A percentile compares a stretch with the other conserved stretches of the same genome.
phyloP scores from a whole-genome alignment of 2,797 vertebrate species.

The Trichosurus vulpecula region DNA sequence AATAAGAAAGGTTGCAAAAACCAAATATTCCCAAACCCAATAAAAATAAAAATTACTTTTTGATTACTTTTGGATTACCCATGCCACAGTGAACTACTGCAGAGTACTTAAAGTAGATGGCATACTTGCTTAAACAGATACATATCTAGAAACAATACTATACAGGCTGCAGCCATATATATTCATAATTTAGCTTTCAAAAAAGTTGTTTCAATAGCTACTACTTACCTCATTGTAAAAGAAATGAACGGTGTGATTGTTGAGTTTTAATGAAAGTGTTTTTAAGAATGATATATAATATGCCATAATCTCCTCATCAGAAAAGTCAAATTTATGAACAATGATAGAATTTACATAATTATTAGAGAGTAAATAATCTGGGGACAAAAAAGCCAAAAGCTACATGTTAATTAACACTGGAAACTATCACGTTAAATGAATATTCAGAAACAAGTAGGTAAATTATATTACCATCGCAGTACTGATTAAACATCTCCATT shows the following conservation, averaged over 20 bases:
- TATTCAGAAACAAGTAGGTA: not conserved
- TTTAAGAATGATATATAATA: constrained; percentile 99
- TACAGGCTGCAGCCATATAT: not conserved
- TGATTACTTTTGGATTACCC: not conserved
- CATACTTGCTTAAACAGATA: not conserved
- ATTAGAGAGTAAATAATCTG: constrained; percentile 98
- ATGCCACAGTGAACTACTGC: not conserved
- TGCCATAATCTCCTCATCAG: constrained; percentile 99
- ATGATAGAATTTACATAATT: constrained; percentile 99
- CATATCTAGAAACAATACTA: not conserved
- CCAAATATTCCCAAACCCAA: not conserved
- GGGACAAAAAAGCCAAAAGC: constrained; percentile 37
- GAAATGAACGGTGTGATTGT: constrained; percentile 99
- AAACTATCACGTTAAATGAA: not conserved
- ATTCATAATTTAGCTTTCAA: not conserved
- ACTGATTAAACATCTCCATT: not conserved
- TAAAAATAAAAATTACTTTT: not conserved
- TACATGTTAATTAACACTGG: not conserved
- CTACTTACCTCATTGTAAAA: constrained; percentile 98
- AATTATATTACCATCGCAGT: rapidly evolving
- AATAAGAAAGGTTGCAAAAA: not conserved
- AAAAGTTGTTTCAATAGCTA: not conserved
- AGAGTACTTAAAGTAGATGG: not conserved
- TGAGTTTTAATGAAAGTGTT: constrained; percentile 97
- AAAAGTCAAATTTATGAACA: constrained; percentile 99